Percentiles rank a stretch among this genome's conserved stretches.
Evolutionary conservation across 35 echinoderm and acorn worm species (phyloP).

Genomic region (Heliocidaris erythrogramma): DNA sequence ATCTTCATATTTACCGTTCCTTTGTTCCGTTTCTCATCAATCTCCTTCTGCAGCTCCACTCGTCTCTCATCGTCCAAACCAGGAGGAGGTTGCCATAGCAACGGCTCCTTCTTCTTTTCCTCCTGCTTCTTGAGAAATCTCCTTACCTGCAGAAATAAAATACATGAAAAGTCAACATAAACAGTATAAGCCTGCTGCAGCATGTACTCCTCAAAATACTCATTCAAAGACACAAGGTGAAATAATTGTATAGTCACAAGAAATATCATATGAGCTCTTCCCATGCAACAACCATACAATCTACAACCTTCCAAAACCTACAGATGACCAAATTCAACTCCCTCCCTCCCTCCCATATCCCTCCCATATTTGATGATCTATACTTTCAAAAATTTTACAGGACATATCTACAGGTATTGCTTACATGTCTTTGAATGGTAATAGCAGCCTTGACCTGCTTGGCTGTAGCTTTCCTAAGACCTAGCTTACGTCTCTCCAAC

Average conservation of each 20-base stretch:
- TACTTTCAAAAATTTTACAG: too few species aligned
- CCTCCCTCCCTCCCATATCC: too few species aligned
- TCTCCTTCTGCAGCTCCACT: constrained; percentile 77
- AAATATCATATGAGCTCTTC: not conserved
- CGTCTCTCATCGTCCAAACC: constrained; percentile 90
- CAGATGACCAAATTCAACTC: too few species aligned
- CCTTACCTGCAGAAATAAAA: constrained; percentile 58
- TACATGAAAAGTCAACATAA: not conserved
- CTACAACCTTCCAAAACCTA: too few species aligned
- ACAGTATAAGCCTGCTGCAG: not conserved
- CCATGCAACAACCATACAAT: not conserved
- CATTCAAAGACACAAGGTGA: not conserved
- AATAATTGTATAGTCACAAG: not conserved
- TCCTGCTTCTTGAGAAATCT: constrained; percentile 78
- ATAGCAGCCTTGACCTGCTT: constrained; percentile 92
- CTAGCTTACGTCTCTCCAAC: constrained; percentile 78
- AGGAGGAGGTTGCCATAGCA: constrained; percentile 82
- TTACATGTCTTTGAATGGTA: constrained; percentile 87
- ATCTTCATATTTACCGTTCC: not conserved
- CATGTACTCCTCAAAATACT: not conserved
- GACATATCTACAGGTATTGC: not conserved
- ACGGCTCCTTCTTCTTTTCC: constrained; percentile 76
- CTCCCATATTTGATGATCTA: too few species aligned
- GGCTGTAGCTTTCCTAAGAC: constrained; percentile 85
- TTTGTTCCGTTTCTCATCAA: constrained; percentile 65